Evolutionary conservation across 2,113 vertebrate species (phyloP).

Genomic region (Labeo rohita): DNA sequence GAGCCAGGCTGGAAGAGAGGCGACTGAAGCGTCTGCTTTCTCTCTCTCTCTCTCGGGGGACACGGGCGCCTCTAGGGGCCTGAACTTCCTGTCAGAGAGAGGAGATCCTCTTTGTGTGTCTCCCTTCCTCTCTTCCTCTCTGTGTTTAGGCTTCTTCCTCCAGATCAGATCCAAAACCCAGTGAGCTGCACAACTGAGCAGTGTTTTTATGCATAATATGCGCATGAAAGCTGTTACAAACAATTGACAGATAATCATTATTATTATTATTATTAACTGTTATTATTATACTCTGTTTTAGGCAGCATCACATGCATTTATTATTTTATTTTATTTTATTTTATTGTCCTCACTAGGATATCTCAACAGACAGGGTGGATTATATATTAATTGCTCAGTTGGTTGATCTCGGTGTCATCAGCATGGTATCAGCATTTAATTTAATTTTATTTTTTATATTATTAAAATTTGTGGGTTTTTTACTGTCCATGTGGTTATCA

Average conservation of each 20-base stretch:
- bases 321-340: too few relatives aligned
- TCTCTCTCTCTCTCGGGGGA: constrained; percentile 1
- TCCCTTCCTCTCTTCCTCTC: background rate
- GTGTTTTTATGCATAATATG: background rate
- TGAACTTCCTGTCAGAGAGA: constrained; percentile 7
- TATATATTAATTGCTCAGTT: background rate
- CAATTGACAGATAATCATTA: background rate
- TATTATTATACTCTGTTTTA: background rate
- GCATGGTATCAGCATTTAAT: too few relatives aligned
- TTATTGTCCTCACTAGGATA: too few relatives aligned
- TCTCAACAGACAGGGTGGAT: too few relatives aligned
- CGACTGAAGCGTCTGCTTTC: background rate
- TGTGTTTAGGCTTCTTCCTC: background rate
- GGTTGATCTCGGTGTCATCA: background rate
- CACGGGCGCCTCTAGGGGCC: background rate
- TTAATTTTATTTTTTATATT: too few relatives aligned
- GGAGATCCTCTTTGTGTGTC: constrained; percentile 8
- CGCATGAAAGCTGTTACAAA: background rate
- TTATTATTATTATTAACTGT: too few relatives aligned
- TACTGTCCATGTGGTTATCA: too few relatives aligned
- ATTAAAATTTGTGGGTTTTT: too few relatives aligned
- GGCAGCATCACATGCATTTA: background rate
- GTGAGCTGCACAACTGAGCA: background rate
- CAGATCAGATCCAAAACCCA: background rate
- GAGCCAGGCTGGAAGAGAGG: constrained; percentile 20